These are phyloP conservation scores for Ceyx cyanopectus DNA, from an alignment of 2,113 vertebrate genomes.

Conservation along the genomic window DNA sequence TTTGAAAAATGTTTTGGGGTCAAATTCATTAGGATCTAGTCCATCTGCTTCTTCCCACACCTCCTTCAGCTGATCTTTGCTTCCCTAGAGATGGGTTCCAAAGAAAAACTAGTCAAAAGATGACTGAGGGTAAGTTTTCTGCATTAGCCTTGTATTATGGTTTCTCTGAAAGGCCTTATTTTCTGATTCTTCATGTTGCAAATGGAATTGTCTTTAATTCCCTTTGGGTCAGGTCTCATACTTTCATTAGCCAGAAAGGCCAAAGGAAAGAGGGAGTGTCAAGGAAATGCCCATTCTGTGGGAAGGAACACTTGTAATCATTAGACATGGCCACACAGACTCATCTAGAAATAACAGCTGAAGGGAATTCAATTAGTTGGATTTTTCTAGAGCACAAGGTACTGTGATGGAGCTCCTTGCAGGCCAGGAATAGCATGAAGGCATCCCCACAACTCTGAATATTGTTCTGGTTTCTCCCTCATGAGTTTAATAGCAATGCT, in stretches of 20 bases:
- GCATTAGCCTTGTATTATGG: background rate
- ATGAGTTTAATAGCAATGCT: background rate
- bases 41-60: conserved; percentile 98
- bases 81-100: conserved; percentile 83
- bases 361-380: background rate
- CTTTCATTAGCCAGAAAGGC: background rate
- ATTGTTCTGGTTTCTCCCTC: background rate
- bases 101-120: conserved; percentile 45
- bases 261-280: background rate
- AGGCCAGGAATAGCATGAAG: background rate
- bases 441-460: background rate
- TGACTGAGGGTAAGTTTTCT: background rate
- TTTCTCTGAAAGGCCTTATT: background rate
- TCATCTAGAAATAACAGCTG: background rate
- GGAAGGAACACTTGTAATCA: background rate
- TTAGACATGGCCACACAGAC: background rate
- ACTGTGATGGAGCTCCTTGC: background rate
- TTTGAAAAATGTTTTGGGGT: conserved; percentile 98
- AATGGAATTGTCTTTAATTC: background rate
- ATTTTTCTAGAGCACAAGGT: background rate
- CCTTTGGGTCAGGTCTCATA: background rate
- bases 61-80: conserved; percentile 96
- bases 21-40: conserved; percentile 95
- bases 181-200: background rate
- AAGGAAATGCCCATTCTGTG: background rate